Conservation (phyloP, 2,797 vertebrate genomes). For the Propithecus perrieri region DNA sequence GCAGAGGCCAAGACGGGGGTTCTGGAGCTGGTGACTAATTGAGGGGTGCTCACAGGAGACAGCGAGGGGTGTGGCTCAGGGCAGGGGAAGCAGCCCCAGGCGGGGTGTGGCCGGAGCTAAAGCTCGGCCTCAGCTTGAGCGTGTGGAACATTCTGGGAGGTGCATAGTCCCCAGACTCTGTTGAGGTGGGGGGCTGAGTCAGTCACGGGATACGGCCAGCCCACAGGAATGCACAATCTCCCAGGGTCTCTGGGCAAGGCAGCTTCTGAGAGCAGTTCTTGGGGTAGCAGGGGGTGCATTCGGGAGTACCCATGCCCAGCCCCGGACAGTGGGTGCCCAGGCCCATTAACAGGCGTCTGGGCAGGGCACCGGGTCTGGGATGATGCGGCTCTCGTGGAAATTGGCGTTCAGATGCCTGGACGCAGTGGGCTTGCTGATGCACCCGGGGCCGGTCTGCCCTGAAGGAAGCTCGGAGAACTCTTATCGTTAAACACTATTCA, state of each 20-base stretch:
- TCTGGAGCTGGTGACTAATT: not conserved
- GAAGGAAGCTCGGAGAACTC: not conserved
- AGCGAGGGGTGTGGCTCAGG: accelerated
- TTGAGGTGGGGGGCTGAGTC: not conserved
- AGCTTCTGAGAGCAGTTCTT: not conserved
- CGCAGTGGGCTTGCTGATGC: not conserved
- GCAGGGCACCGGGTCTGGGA: accelerated
- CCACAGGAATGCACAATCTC: accelerated
- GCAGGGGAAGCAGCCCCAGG: accelerated
- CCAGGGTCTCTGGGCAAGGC: not conserved
- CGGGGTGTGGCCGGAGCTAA: not conserved
- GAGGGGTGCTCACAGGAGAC: not conserved
- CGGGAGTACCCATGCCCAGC: too few species aligned
- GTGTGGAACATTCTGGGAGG: not conserved
- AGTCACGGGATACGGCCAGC: accelerated
- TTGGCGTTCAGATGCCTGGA: accelerated
- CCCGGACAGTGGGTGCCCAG: accelerated
- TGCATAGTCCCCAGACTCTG: not conserved
- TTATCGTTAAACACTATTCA: too few species aligned
- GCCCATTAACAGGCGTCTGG: not conserved
- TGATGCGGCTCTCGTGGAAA: not conserved
- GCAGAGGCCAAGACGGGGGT: not conserved
- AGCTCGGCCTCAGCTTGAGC: not conserved
- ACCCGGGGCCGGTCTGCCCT: too few species aligned
- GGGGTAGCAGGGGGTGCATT: too few species aligned